These are phyloP conservation scores for Calliphora vomitoria DNA, from an alignment of 2,888 invertebrate genomes.

Conservation along the genomic window DNA sequence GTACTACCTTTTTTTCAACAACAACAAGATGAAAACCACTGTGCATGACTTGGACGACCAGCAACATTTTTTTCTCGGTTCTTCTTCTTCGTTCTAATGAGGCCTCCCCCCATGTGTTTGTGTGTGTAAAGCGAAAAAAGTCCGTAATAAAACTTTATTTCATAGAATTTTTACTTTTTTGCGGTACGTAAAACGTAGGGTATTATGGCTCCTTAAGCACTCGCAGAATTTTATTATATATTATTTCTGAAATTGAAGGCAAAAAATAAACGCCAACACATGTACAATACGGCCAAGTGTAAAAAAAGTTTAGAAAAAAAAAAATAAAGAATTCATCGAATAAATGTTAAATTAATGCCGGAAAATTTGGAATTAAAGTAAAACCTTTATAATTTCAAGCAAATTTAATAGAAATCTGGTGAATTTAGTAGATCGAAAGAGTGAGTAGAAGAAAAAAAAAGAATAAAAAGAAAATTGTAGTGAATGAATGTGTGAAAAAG, in stretches of 20 bases:
- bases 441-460: conserved; percentile 33
- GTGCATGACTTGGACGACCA: conserved; percentile 63
- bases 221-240: conserved; percentile 25
- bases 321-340: conserved; percentile 31
- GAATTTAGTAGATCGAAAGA: conserved; percentile 19
- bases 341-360: conserved; percentile 33
- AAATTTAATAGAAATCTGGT: conserved; percentile 16
- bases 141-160: conserved; percentile 36
- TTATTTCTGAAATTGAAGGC: conserved; percentile 22
- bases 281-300: conserved; percentile 60
- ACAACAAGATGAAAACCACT: conserved; percentile 66
- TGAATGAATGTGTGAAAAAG: conserved; percentile 56
- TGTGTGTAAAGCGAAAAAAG: conserved; percentile 39
- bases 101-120: conserved; percentile 60
- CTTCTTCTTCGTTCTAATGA: conserved; percentile 52
- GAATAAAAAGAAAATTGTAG: conserved; percentile 36
- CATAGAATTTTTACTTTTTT: conserved; percentile 44
- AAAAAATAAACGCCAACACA: conserved; percentile 66
- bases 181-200: conserved; percentile 63
- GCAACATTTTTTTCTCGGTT: conserved; percentile 36
- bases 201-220: conserved; percentile 54
- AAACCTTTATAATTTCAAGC: not conserved
- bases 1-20: conserved; percentile 64
- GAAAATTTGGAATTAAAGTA: conserved; percentile 13
- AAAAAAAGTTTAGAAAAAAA: conserved; percentile 51